phyloP scores from a whole-genome alignment of 2,797 vertebrate species.

The Catamblyrhynchus diadema region DNA sequence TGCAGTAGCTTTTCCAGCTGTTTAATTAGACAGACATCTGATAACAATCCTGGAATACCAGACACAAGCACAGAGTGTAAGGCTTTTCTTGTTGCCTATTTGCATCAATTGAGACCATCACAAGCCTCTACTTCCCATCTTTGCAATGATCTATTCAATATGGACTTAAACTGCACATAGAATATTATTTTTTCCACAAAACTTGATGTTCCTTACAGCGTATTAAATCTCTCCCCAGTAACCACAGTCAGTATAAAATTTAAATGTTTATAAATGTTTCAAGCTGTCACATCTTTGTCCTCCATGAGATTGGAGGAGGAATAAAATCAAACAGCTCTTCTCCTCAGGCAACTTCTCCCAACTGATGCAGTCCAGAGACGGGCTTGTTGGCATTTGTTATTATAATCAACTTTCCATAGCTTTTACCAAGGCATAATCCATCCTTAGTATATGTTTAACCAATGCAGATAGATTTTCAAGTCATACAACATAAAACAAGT shows the following conservation, averaged over 20 bases:
- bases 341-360: conserved; percentile 35
- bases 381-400: conserved; percentile 35
- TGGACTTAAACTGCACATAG: not conserved
- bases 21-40: not conserved
- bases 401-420: conserved; percentile 48
- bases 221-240: not conserved
- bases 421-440: conserved; percentile 49
- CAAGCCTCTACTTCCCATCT: not conserved
- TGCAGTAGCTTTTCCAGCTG: not conserved
- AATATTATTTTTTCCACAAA: not conserved
- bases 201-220: not conserved
- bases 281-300: conserved; percentile 30
- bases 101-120: not conserved
- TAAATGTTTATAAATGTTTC: conserved; percentile 27
- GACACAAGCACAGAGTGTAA: not conserved
- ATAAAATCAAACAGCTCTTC: conserved; percentile 28
- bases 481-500: conserved; percentile 52
- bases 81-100: not conserved
- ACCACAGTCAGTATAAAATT: not conserved
- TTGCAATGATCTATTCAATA: not conserved
- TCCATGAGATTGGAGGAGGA: not conserved
- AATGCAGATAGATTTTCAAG: conserved; percentile 48
- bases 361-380: conserved; percentile 14
- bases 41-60: not conserved
- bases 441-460: conserved; percentile 23